These are phyloP conservation scores for Trilocha varians DNA, from an alignment of 2,888 invertebrate species.

Conservation along the genomic window DNA sequence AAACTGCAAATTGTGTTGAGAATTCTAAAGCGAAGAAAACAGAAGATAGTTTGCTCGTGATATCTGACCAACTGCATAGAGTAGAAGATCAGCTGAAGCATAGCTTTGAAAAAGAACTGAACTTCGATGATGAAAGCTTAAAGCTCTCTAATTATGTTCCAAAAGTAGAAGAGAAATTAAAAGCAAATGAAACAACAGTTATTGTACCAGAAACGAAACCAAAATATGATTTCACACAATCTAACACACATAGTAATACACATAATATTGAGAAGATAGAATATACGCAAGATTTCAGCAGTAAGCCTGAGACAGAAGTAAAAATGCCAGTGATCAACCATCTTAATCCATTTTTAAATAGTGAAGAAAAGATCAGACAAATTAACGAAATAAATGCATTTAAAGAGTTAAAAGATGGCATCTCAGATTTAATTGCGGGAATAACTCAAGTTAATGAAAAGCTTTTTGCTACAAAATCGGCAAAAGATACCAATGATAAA, in stretches of 20 bases:
- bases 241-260: constrained; percentile 39
- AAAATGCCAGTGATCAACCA: constrained; percentile 34
- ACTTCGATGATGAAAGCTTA: constrained; percentile 47
- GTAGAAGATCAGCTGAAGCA: constrained; percentile 65
- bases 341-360: constrained; percentile 53
- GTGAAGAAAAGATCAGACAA: constrained; percentile 51
- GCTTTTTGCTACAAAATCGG: constrained; percentile 42
- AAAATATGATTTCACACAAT: constrained; percentile 35
- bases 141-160: constrained; percentile 36
- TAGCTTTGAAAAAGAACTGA: constrained; percentile 60
- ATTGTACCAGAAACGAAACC: constrained; percentile 34
- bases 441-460: constrained; percentile 67
- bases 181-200: constrained; percentile 40
- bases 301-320: constrained; percentile 16
- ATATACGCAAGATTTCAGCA: constrained; percentile 16
- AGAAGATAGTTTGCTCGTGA: constrained; percentile 64
- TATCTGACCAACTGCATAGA: constrained; percentile 63
- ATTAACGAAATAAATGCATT: constrained; percentile 64
- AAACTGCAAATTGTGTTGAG: constrained; percentile 14
- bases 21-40: constrained; percentile 54
- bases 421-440: constrained; percentile 65
- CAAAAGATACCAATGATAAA: constrained; percentile 23
- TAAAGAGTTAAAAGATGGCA: constrained; percentile 65
- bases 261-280: constrained; percentile 36
- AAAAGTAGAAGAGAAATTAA: constrained; percentile 34